Base-by-base conservation (phyloP, 2,888 invertebrate species). In the Chrysopilus asiliformis region DNA sequence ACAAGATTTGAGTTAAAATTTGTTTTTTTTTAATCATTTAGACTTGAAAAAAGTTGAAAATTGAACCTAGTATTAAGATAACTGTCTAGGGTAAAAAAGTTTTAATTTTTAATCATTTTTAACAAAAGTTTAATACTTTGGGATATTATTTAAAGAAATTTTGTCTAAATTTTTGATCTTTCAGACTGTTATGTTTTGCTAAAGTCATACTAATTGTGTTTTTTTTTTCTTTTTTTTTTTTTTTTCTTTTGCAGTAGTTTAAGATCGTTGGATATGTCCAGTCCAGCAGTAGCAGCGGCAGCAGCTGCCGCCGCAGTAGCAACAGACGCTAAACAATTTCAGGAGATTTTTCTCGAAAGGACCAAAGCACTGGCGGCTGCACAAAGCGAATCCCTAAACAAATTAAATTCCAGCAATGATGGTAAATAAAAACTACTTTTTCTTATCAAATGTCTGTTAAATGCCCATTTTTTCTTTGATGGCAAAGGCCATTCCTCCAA, bases 271-370 rank as follows among this genome's bases (percentile, higher is more conserved):
- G 87, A 89, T 58, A 72, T 80, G 50, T 71, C 74, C 47, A 66
- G 70, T 45, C 65, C 68, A 42, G 68, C 66, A 27, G 51, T 57
- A 17, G 55, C 53, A 53, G 68, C 49, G 57, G 79, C 86, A 34
- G 75, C 84, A 47, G 86, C 87, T 56, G 72, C 80, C 50, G 71
- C 73, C 39, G 65, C 67, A 41, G 68, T 66, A 43, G 66, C 52
- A 53, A 58, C 56, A 39, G 64, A 63, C 48, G 63, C 64, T 40
- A 78, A 77, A 57, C 70, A 75, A 43, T 67, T 85, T 50, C 85
- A 86, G 59, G 71, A 78, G 50, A 63, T 82, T 47, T 67, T 85
- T 34, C 65, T 85, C 58, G 85, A 86, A 62, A 76, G 83, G 53
- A 76, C 79, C 52, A 80, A 82, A 57, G 70, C 72, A 24, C 59